Conservation (phyloP, 1,140 invertebrate genomes). For the Archivesica marissinica region DNA sequence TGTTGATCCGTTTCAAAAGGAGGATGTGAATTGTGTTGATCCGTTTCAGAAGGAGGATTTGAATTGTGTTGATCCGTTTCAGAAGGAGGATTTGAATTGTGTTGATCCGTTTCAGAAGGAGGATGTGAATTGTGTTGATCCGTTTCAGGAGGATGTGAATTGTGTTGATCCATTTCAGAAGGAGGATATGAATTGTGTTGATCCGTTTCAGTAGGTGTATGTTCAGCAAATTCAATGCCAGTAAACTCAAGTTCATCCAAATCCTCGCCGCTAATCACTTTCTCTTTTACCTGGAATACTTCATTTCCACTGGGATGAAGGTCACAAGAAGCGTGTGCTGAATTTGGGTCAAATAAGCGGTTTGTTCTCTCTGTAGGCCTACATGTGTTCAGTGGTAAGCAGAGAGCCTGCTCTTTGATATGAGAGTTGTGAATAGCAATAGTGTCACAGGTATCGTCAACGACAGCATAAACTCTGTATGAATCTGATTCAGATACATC, state of each 20-base stretch:
- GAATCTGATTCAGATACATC: too few relatives aligned
- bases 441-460: not conserved
- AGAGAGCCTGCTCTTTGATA: not conserved
- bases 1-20: too few relatives aligned
- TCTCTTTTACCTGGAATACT: not conserved
- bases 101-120: not conserved
- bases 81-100: not conserved
- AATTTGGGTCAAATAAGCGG: not conserved
- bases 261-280: not conserved
- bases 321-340: not conserved
- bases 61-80: not conserved
- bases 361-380: not conserved
- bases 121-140: not conserved
- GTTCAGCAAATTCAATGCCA: not conserved
- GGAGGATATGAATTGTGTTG: not conserved
- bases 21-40: too few relatives aligned
- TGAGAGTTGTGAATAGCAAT: not conserved
- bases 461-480: too few relatives aligned
- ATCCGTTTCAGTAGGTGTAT: not conserved
- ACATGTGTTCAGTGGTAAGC: not conserved
- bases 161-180: not conserved
- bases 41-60: not conserved
- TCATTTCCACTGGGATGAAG: not conserved
- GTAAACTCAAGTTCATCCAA: not conserved
- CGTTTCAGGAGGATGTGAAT: not conserved